phyloP scores from a whole-genome alignment of 2,888 invertebrate genomes.

The Bugulina stolonifera region DNA sequence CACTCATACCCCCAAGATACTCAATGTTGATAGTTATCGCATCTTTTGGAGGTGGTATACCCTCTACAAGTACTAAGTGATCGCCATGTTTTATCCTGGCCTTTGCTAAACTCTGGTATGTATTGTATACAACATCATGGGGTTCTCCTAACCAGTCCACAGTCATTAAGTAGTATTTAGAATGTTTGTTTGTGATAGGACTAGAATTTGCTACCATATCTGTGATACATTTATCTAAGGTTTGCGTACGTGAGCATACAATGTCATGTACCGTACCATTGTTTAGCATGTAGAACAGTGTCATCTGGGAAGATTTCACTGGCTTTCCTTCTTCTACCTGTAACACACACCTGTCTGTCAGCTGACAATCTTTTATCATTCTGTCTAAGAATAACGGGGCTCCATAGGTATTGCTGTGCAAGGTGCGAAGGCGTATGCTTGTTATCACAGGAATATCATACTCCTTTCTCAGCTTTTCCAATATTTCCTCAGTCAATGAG shows the following conservation, averaged over 20 bases:
- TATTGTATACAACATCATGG: conserved; percentile 42
- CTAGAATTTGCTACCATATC: not conserved
- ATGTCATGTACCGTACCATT: not conserved
- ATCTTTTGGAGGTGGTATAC: conserved; percentile 44
- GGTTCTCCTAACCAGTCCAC: conserved; percentile 44
- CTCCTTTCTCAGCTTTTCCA: not conserved
- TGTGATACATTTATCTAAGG: not conserved
- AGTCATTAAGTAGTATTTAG: not conserved
- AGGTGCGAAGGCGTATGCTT: not conserved
- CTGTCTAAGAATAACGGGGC: not conserved
- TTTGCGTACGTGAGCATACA: not conserved
- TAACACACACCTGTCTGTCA: not conserved
- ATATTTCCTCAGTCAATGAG: not conserved
- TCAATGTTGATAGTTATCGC: not conserved
- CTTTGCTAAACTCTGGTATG: conserved; percentile 36
- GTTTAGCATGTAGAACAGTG: not conserved
- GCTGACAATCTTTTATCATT: not conserved
- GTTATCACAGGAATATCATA: not conserved
- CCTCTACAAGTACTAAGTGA: conserved; percentile 39
- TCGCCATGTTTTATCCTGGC: conserved; percentile 42
- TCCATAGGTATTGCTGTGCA: not conserved
- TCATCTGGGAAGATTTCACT: not conserved
- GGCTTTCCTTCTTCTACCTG: not conserved
- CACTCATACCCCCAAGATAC: not conserved
- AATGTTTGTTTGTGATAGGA: not conserved